Conservation (phyloP, 1,140 invertebrate species). For the Semibalanus balanoides region DNA sequence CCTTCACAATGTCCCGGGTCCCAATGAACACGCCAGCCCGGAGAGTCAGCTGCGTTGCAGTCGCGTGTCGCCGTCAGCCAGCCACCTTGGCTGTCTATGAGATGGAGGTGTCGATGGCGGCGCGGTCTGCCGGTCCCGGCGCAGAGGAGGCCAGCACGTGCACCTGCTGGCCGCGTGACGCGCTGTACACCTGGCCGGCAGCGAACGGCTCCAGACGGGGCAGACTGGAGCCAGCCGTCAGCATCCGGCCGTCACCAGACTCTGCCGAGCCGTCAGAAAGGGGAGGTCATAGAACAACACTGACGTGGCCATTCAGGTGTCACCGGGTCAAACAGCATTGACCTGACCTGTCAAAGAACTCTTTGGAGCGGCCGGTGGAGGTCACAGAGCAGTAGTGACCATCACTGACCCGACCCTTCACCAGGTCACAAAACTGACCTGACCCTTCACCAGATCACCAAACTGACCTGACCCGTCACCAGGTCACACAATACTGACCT, state of each 20-base stretch:
- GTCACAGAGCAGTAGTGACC: too few species aligned
- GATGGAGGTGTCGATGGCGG: not conserved
- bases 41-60: not conserved
- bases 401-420: too few species aligned
- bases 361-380: too few species aligned
- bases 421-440: too few species aligned
- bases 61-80: not conserved
- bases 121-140: conserved; percentile 7
- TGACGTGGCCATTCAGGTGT: not conserved
- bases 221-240: conserved; percentile 21
- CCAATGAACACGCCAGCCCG: too few species aligned
- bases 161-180: conserved; percentile 70
- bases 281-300: not conserved
- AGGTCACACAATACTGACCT: too few species aligned
- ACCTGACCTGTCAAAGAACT: conserved; percentile 18
- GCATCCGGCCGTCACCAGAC: not conserved
- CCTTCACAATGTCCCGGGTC: too few species aligned
- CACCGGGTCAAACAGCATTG: conserved; percentile 18
- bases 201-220: conserved; percentile 67
- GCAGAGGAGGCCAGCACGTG: conserved; percentile 51
- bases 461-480: too few species aligned
- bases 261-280: not conserved
- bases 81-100: too few species aligned
- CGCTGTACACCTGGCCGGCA: conserved; percentile 74
- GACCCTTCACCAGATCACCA: too few species aligned